A percentile compares a stretch with the other conserved stretches of the same genome.
Conservation (phyloP, 2,888 invertebrate genomes). For the Dasypolia templi region DNA sequence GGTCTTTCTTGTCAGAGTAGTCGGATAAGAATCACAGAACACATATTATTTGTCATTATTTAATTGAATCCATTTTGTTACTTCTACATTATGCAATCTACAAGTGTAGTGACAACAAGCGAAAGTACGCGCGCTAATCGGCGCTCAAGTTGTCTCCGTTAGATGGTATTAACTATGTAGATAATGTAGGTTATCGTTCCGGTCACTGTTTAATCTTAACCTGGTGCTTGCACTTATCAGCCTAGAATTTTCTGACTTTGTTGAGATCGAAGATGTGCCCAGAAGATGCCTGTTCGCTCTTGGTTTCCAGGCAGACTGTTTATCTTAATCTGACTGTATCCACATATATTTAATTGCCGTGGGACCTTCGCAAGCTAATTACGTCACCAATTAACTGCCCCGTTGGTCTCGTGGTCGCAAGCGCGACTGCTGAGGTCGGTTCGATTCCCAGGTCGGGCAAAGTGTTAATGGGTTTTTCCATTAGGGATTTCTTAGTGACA, state of each 20-base stretch:
- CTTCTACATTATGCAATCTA: not conserved
- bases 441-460: not conserved
- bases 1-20: too few relatives aligned
- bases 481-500: not conserved
- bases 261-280: not conserved
- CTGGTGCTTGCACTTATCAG: not conserved
- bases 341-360: not conserved
- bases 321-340: too few relatives aligned
- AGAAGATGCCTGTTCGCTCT: too few relatives aligned
- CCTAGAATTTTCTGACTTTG: slow-evolving; percentile 11
- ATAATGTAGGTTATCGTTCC: slow-evolving; percentile 23
- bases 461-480: not conserved
- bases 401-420: not conserved
- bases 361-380: not conserved
- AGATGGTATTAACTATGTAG: not conserved
- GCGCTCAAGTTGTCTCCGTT: slow-evolving; percentile 4
- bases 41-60: not conserved
- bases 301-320: too few relatives aligned
- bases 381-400: not conserved
- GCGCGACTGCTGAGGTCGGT: not conserved
- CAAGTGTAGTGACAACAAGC: slow-evolving; percentile 9
- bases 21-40: too few relatives aligned
- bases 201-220: slow-evolving; percentile 13
- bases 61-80: not conserved
- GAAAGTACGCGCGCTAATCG: slow-evolving; percentile 32